A percentile compares a stretch with the other conserved stretches of the same genome.
Conservation (phyloP, 2,888 invertebrate genomes). For the Caenorhabditis sp. region DNA sequence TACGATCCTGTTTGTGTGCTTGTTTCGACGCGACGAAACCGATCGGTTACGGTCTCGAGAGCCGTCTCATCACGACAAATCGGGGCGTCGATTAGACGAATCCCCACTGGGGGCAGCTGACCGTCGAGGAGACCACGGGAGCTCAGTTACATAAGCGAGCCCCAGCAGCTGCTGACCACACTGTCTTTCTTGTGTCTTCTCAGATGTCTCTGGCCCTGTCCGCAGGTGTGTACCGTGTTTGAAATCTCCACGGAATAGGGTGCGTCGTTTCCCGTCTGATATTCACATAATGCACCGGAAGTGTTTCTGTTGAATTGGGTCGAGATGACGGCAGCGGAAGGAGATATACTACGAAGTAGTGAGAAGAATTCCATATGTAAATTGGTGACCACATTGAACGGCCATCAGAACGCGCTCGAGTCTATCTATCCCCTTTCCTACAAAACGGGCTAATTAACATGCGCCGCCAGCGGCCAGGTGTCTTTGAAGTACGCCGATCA, state of each 20-base stretch:
- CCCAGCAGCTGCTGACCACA: constrained; percentile 40
- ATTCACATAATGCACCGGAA: constrained; percentile 28
- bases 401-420: constrained; percentile 28
- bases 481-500: constrained; percentile 50
- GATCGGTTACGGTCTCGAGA: constrained; percentile 26
- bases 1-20: constrained; percentile 3
- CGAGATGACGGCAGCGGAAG: constrained; percentile 3
- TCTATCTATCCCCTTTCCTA: constrained; percentile 19
- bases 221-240: constrained; percentile 40
- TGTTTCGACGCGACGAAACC: constrained; percentile 20
- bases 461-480: constrained; percentile 43
- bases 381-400: constrained; percentile 24
- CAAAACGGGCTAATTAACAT: constrained; percentile 59
- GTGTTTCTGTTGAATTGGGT: constrained; percentile 16
- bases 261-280: constrained; percentile 2
- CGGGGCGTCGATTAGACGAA: constrained; percentile 24
- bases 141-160: constrained; percentile 25
- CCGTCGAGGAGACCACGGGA: constrained; percentile 16
- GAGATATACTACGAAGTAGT: background rate
- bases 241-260: constrained; percentile 16
- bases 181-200: constrained; percentile 17
- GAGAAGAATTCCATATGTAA: constrained; percentile 21
- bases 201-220: constrained; percentile 15
- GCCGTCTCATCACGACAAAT: constrained; percentile 33
- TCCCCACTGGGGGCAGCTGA: constrained; percentile 13